Percentiles rank a stretch among this genome's conserved stretches.
Evolutionary conservation across 1,140 invertebrate genomes (phyloP).

Genomic region (Linepithema humile): DNA sequence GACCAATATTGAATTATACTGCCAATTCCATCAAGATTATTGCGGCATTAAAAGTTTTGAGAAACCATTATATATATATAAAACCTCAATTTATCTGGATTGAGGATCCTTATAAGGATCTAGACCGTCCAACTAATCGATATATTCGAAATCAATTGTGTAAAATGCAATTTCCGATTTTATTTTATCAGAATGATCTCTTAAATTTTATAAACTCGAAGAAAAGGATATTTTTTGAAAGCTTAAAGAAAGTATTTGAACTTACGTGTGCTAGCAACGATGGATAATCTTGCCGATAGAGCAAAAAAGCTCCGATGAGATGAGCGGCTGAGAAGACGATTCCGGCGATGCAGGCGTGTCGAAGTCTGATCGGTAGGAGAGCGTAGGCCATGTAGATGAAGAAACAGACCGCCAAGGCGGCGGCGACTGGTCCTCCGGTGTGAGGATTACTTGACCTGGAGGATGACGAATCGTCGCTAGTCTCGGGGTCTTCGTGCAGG

Average conservation of each 20-base stretch:
- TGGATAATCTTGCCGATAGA: slow-evolving; percentile 79
- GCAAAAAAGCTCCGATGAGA: slow-evolving; percentile 82
- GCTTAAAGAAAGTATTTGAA: slow-evolving; percentile 17
- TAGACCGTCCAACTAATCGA: background rate
- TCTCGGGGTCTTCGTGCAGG: slow-evolving; percentile 63
- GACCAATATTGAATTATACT: background rate
- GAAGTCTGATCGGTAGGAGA: slow-evolving; percentile 92
- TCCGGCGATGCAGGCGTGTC: slow-evolving; percentile 91
- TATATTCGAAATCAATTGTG: background rate
- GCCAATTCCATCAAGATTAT: background rate
- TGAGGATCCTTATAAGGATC: no score
- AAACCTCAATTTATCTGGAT: background rate
- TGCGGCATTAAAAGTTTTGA: background rate
- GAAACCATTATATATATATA: background rate
- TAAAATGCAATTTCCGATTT: background rate
- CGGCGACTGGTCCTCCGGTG: slow-evolving; percentile 83
- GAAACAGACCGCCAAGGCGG: slow-evolving; percentile 89
- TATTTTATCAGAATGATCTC: background rate
- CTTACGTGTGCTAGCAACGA: slow-evolving; percentile 80
- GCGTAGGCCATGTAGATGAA: slow-evolving; percentile 96
- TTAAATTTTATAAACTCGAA: background rate
- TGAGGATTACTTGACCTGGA: slow-evolving; percentile 65
- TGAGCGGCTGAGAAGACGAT: slow-evolving; percentile 88
- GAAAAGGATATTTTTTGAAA: background rate
- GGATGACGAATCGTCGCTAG: background rate